phyloP scores from a whole-genome alignment of 2,888 invertebrate species.

The Nomada fucata region DNA sequence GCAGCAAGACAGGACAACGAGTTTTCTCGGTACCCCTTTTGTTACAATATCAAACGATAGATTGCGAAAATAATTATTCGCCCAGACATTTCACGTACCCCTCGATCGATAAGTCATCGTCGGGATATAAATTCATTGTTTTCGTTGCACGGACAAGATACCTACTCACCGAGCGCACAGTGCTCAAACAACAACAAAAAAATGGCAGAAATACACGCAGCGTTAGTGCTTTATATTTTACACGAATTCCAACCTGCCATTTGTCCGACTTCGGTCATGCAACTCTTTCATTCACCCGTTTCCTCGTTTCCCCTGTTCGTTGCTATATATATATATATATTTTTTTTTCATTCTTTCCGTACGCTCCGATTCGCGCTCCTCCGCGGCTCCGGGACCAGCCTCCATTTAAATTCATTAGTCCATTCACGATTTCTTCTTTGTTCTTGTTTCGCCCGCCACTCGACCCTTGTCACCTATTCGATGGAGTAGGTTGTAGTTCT shows the following conservation, averaged over 20 bases:
- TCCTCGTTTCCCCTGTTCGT: conserved; percentile 12
- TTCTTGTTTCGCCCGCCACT: conserved; percentile 41
- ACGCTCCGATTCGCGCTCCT: conserved; percentile 48
- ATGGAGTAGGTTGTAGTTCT: conserved; percentile 18
- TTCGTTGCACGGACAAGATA: conserved; percentile 5
- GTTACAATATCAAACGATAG: too few relatives aligned
- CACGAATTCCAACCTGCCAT: conserved; percentile 22
- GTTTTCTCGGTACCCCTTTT: too few relatives aligned
- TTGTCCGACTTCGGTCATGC: conserved; percentile 46
- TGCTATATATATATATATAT: conserved; percentile 30
- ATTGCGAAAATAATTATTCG: neutral
- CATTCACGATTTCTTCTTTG: conserved; percentile 54
- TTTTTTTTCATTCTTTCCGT: conserved; percentile 6
- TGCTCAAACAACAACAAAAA: neutral
- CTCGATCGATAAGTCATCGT: conserved; percentile 22
- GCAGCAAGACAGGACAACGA: too few relatives aligned
- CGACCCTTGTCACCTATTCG: conserved; percentile 50
- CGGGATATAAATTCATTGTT: conserved; percentile 33
- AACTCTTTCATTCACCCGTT: conserved; percentile 26
- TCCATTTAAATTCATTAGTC: conserved; percentile 62
- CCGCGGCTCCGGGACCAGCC: conserved; percentile 24
- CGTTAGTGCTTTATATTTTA: conserved; percentile 15
- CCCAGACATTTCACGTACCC: too few relatives aligned
- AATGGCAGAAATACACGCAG: conserved; percentile 5
- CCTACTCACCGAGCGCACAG: too few relatives aligned